phyloP scores from a whole-genome alignment of 2,113 vertebrate genomes.

The Ictalurus punctatus region DNA sequence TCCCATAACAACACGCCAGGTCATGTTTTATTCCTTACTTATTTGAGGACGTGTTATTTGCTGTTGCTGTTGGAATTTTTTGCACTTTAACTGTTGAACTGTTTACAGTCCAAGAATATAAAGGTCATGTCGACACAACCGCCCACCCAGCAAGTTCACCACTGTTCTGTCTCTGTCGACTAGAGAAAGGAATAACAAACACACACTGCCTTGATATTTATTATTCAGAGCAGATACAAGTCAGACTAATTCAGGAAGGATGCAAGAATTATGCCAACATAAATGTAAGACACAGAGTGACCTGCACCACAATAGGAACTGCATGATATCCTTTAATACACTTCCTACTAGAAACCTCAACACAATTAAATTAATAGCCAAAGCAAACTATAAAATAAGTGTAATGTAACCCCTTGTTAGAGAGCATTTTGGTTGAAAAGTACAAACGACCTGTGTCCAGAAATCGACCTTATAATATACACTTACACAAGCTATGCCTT shows the following conservation, averaged over 20 bases:
- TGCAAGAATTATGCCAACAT: not conserved
- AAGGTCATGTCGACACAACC: not conserved
- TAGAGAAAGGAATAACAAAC: constrained; percentile 21
- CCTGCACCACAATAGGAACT: not conserved
- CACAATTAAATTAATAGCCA: not conserved
- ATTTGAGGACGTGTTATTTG: not conserved
- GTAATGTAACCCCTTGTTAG: not conserved
- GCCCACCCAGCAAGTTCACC: not conserved
- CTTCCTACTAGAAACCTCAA: not conserved
- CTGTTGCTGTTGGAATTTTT: constrained; percentile 5
- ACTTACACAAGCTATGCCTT: not conserved
- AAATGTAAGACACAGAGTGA: not conserved
- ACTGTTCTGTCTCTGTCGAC: not conserved
- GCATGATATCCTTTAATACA: not conserved
- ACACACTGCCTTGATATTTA: not conserved
- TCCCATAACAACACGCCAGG: not conserved
- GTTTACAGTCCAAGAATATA: not conserved
- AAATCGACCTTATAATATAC: not conserved
- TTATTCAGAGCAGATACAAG: not conserved
- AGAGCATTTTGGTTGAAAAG: not conserved
- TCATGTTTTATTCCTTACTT: not conserved
- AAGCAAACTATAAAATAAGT: not conserved
- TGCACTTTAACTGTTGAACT: not conserved
- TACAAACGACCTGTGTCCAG: not conserved
- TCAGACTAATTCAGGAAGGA: not conserved